Base-by-base conservation (phyloP, 2,113 vertebrate genomes). In the Chionis minor region DNA sequence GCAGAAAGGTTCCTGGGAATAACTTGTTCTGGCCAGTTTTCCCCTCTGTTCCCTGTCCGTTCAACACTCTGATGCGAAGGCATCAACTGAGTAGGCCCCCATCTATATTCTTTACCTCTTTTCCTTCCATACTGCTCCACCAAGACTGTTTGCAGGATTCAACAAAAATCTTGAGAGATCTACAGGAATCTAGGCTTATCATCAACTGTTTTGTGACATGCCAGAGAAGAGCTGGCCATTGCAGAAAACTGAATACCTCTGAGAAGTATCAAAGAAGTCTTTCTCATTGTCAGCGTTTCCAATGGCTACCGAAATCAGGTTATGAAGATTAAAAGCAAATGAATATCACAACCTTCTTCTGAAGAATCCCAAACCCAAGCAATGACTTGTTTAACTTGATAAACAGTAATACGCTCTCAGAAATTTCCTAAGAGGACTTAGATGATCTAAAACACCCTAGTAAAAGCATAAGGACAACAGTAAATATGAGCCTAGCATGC, bases 391-490 rank as follows among this genome's bases (percentile, higher is more conserved):
- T 82, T 77, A 93, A 77, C 58, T 70, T 0, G 0, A 77, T 72
- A 86, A 95, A 81, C 40, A 65, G 45, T 51, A 90, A 78, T 14
- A 82, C 3, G 17, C 17, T 88, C 78, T 88, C 71, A 69, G 44
- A 89, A 86, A 91, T 90, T 27, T 77, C 74, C 74, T 44, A 65
- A 27, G 71, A 80, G 61, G 44, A 77, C 78, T 88, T 5, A 61
- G 38, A 75, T 15, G 19, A 88, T 45, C 74, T 87, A 77, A 73
- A 92, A 42, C 42, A 90, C 30, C 38, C 67, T 22, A 65, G 27
- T 55, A 92, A 88, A 94, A 38, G 58, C 71, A 16, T 47, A 96
- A 96, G 58, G 62, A 96, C 92, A 94, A 90, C 66, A 80, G 81
- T 69, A 95, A 94, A 75, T 27, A 72, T 2, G 58, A 96, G 55